phyloP scores from a whole-genome alignment of 2,888 invertebrate species.

The Prosapia bicincta region DNA sequence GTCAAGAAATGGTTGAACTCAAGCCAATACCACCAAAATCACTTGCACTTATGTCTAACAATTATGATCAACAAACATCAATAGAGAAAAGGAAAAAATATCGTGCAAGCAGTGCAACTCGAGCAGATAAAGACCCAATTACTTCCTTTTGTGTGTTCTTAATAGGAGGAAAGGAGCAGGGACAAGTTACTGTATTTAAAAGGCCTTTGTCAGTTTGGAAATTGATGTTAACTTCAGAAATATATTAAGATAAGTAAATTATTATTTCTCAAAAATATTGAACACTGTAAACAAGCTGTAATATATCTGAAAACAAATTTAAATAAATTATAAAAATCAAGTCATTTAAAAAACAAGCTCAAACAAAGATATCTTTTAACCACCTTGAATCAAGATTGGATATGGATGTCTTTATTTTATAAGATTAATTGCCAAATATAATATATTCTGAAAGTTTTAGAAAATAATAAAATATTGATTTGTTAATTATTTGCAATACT shows the following conservation, averaged over 20 bases:
- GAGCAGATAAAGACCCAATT: slow-evolving; percentile 50
- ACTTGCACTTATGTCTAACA: slow-evolving; percentile 35
- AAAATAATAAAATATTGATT: too few species aligned
- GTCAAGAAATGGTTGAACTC: slow-evolving; percentile 41
- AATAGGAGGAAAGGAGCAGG: slow-evolving; percentile 76
- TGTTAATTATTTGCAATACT: too few species aligned
- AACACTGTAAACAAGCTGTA: background rate
- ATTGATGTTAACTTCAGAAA: slow-evolving; percentile 54
- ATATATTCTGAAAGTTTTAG: too few species aligned
- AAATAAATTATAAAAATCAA: too few species aligned
- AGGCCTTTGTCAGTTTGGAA: slow-evolving; percentile 78
- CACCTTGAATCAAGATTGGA: too few species aligned
- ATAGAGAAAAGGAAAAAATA: slow-evolving; percentile 33
- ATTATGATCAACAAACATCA: slow-evolving; percentile 30
- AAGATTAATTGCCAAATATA: too few species aligned
- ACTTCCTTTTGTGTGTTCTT: slow-evolving; percentile 59
- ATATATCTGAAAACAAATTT: too few species aligned
- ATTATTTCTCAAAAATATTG: background rate
- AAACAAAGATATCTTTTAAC: too few species aligned
- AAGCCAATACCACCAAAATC: slow-evolving; percentile 40
- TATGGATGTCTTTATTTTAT: too few species aligned
- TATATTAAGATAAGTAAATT: slow-evolving; percentile 35
- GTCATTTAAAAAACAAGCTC: too few species aligned
- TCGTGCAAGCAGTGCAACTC: slow-evolving; percentile 56
- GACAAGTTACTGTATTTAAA: slow-evolving; percentile 70